phyloP scores from a whole-genome alignment of 2,888 invertebrate genomes.

The Phorcus lineatus region DNA sequence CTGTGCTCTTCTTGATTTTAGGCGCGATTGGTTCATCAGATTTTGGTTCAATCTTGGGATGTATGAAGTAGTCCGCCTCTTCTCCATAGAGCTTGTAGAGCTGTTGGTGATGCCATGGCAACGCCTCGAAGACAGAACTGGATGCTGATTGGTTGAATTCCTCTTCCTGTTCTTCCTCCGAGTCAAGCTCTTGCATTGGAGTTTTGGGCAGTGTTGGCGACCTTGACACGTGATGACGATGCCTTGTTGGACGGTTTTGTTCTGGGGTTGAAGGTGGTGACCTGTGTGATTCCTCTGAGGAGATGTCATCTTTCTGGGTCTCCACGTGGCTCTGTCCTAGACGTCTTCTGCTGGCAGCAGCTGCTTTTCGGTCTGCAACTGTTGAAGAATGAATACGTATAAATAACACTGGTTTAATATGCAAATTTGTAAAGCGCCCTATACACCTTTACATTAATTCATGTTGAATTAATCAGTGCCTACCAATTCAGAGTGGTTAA shows the following conservation, averaged over 20 bases:
- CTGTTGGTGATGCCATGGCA: conserved; percentile 62
- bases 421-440: too few relatives aligned
- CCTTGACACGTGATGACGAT: not conserved
- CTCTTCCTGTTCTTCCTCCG: conserved; percentile 28
- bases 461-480: too few relatives aligned
- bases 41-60: conserved; percentile 63
- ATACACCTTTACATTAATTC: too few relatives aligned
- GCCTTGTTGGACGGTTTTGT: conserved; percentile 6
- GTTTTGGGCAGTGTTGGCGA: conserved; percentile 21
- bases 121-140: conserved; percentile 4
- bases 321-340: not conserved
- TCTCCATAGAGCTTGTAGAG: conserved; percentile 68
- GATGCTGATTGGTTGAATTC: not conserved
- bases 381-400: conserved; percentile 15
- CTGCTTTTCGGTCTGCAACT: conserved; percentile 53
- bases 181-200: conserved; percentile 28
- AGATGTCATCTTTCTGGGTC: conserved; percentile 27
- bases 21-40: conserved; percentile 49
- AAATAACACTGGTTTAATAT: too few relatives aligned
- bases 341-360: not conserved
- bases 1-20: conserved; percentile 38
- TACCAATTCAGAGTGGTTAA: too few relatives aligned
- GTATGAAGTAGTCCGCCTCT: conserved; percentile 68
- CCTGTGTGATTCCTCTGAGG: not conserved
- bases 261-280: conserved; percentile 24